A percentile compares a stretch with the other conserved stretches of the same genome.
Conservation (phyloP, 2,888 invertebrate species). For the Xanthostigma xanthostigma region DNA sequence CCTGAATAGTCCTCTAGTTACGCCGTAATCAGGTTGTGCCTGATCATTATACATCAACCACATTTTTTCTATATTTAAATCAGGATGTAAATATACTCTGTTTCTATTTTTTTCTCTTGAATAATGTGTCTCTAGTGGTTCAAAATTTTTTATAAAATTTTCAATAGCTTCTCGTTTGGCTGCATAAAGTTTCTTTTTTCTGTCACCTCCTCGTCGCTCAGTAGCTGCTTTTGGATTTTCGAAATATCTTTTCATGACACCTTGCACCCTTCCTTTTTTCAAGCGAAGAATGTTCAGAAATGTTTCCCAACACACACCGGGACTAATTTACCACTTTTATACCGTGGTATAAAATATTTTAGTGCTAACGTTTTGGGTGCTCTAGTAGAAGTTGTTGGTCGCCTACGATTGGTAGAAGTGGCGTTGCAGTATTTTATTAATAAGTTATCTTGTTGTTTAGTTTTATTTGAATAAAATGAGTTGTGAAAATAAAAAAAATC, state of each 20-base stretch:
- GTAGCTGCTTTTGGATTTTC: constrained; percentile 5
- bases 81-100: constrained; percentile 10
- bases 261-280: constrained; percentile 5
- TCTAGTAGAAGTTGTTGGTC: too few species aligned
- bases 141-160: too few species aligned
- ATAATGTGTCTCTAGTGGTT: constrained; percentile 13
- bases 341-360: too few species aligned
- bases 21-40: neutral
- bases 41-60: constrained; percentile 7
- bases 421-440: too few species aligned
- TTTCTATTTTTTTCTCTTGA: constrained; percentile 9
- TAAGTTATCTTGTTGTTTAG: too few species aligned
- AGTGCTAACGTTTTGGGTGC: too few species aligned
- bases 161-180: neutral
- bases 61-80: constrained; percentile 11
- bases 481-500: too few species aligned
- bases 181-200: constrained; percentile 1
- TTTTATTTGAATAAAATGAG: too few species aligned
- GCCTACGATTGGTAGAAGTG: too few species aligned
- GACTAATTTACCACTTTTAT: too few species aligned
- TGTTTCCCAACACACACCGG: constrained; percentile 2
- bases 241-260: constrained; percentile 5
- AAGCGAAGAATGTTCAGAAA: constrained; percentile 9
- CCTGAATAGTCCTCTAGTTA: constrained; percentile 10
- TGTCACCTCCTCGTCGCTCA: neutral